Evolutionary conservation across 1,140 invertebrate species (phyloP).

Genomic region (Saccostrea echinata): DNA sequence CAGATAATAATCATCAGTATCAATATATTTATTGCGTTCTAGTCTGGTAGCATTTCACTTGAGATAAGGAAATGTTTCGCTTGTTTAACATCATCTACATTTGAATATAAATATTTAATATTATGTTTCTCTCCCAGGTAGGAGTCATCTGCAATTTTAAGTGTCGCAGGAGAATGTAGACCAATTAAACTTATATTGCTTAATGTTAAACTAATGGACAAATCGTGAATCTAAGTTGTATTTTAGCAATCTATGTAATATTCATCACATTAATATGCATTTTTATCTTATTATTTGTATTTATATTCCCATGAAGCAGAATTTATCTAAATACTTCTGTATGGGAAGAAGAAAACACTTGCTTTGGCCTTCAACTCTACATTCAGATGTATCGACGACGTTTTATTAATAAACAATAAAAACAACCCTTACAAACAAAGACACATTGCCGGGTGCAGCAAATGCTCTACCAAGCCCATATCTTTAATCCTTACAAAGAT

Average conservation of each 20-base stretch:
- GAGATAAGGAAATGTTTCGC: background rate
- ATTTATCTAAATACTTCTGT: no score
- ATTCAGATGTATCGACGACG: no score
- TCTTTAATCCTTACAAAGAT: no score
- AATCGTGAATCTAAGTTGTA: background rate
- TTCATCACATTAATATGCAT: no score
- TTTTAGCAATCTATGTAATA: background rate
- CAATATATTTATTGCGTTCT: background rate
- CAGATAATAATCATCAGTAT: background rate
- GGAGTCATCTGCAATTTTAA: background rate
- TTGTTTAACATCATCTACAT: background rate
- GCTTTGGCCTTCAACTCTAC: no score
- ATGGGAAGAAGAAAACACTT: no score
- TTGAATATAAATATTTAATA: background rate
- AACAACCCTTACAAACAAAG: no score
- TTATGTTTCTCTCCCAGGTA: background rate
- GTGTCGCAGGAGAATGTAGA: background rate
- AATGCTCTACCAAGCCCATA: no score
- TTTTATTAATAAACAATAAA: no score
- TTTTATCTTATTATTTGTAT: no score
- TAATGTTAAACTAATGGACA: background rate
- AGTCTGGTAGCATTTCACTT: background rate
- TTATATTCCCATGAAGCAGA: no score
- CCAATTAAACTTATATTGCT: background rate
- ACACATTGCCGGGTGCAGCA: no score